A percentile compares a stretch with the other conserved stretches of the same genome.
Conservation (phyloP, 1,140 invertebrate genomes). For the Drosophila murphyi region DNA sequence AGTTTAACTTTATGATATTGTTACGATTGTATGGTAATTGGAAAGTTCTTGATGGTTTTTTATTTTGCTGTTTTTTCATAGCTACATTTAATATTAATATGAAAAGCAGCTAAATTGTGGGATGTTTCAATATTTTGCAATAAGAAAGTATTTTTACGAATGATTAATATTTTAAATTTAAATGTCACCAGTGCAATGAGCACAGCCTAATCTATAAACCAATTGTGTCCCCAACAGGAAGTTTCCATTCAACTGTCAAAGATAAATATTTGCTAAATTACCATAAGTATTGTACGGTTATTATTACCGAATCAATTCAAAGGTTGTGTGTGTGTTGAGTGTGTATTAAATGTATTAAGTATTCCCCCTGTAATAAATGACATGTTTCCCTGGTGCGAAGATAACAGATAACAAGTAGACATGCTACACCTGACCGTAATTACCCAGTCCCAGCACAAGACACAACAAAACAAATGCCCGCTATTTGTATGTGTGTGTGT, state of each 20-base stretch:
- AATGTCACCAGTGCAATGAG: constrained; percentile 1
- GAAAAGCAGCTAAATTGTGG: no score
- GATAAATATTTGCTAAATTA: constrained; percentile 29
- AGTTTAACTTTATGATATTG: constrained; percentile 2
- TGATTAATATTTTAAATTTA: background rate
- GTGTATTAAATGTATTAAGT: constrained; percentile 12
- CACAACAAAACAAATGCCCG: background rate
- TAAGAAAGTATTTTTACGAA: background rate
- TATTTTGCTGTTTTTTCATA: background rate
- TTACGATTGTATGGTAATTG: constrained; percentile 1
- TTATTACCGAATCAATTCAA: background rate
- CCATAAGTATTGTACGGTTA: constrained; percentile 10
- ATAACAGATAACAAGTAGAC: constrained; percentile 72
- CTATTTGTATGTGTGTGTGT: constrained; percentile 3
- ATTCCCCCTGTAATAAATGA: constrained; percentile 39
- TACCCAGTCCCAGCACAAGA: constrained; percentile 23
- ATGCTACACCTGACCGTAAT: constrained; percentile 61
- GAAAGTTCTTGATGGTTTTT: background rate
- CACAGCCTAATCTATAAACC: background rate
- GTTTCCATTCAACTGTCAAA: constrained; percentile 21
- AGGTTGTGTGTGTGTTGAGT: background rate
- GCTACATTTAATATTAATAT: no score
- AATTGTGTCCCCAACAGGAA: background rate
- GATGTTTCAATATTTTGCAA: no score
- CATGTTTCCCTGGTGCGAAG: constrained; percentile 50